Conservation (phyloP, 2,888 invertebrate genomes). For the Drosophila multiciliata region DNA sequence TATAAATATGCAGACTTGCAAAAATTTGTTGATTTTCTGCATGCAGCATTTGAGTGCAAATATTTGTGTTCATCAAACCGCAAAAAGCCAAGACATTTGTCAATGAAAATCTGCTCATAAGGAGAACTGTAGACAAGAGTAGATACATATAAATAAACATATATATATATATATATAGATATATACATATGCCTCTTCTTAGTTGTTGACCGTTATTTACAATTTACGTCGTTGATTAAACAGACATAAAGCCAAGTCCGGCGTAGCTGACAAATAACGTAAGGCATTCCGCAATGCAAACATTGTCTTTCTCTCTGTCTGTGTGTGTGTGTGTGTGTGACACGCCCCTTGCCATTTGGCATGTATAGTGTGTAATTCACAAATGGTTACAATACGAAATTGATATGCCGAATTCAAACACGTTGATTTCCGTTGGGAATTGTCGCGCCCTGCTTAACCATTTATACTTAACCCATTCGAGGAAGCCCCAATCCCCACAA, state of each 20-base stretch:
- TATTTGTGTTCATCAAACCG: conserved; percentile 65
- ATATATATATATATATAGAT: background rate
- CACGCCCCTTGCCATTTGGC: conserved; percentile 29
- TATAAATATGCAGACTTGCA: conserved; percentile 16
- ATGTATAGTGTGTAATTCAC: conserved; percentile 32
- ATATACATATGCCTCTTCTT: conserved; percentile 22
- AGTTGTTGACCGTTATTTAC: conserved; percentile 71
- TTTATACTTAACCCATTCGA: conserved; percentile 56
- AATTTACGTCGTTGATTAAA: conserved; percentile 72
- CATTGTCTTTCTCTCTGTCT: conserved; percentile 29
- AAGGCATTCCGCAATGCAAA: conserved; percentile 52
- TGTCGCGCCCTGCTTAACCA: conserved; percentile 50
- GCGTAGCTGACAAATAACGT: conserved; percentile 56
- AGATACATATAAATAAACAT: background rate
- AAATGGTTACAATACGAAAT: conserved; percentile 52
- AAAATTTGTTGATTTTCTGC: conserved; percentile 48
- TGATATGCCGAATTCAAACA: conserved; percentile 79
- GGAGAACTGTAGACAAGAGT: conserved; percentile 2
- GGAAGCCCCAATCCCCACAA: conserved; percentile 47
- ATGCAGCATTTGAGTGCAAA: conserved; percentile 59
- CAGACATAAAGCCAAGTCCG: conserved; percentile 64
- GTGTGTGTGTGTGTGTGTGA: conserved; percentile 8
- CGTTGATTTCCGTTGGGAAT: conserved; percentile 78
- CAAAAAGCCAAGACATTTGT: conserved; percentile 76
- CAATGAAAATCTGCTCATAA: conserved; percentile 41